Base-by-base conservation (phyloP, 1,140 invertebrate species). In the Drosophila equinoxialis region DNA sequence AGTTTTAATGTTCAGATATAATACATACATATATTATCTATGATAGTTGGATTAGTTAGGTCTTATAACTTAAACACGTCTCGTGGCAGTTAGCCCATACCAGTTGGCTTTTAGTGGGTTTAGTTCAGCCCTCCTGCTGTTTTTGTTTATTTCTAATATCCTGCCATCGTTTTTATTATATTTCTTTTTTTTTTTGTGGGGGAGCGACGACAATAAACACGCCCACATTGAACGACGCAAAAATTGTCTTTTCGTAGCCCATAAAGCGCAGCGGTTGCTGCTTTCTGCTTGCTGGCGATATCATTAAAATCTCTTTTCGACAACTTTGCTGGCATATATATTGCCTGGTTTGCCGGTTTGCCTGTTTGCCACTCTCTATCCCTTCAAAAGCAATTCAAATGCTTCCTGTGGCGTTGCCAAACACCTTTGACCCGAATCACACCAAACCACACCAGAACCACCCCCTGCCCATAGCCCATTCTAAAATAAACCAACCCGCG, bases 231-330 rank as follows among this genome's bases (percentile, higher is more conserved):
- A 86, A 81, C 75, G 71, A 62, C 55, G 26, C 74, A 65, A 77
- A 73, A 77, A 77, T 77, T 77, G 74, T 67, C 78, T 84, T 82
- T 85, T 71, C 71, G 74, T 70, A 55, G 59, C 75, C 83, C 79
- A 87, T 85, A 87, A 85, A 87, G 79, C 82, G 83, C 82, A 86
- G 82, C 71, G 74, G 68, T 73, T 77, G 65, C 45, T 39, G 35
- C 35, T 37, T 48, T 48, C 17, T 23, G 45, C 45, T 51, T 39
- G 35, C 26, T 54, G 37, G 68, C 69, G 66, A 70, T 87, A 80
- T 87, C 82, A 87, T 86, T 86, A 86, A 86, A 87, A 86, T 86
- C 82, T 86, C 82, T 86, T 85, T 78, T 71, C 67, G 77, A 68
- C 68, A 71, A 80, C 30, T 65, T 65, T 68, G 48, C 48, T 68